phyloP scores from a whole-genome alignment of 1,140 invertebrate genomes.

The Drosophila insularis region DNA sequence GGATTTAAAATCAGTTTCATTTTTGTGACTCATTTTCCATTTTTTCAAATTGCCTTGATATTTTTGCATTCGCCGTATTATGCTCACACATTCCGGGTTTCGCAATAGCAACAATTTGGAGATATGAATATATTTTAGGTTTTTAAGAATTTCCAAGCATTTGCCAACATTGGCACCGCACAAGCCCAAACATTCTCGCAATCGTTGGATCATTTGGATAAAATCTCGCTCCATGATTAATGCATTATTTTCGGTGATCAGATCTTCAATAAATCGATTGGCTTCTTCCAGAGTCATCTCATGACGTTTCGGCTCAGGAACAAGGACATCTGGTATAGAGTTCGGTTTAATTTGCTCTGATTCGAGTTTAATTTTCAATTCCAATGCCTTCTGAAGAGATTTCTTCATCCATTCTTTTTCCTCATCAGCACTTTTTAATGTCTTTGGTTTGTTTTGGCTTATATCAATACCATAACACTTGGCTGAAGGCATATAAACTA shows the following conservation, averaged over 20 bases:
- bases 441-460: slow-evolving; percentile 83
- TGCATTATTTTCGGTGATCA: slow-evolving; percentile 70
- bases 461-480: slow-evolving; percentile 86
- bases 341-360: slow-evolving; percentile 85
- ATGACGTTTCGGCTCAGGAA: slow-evolving; percentile 83
- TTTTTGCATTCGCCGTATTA: slow-evolving; percentile 87
- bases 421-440: slow-evolving; percentile 83
- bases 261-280: slow-evolving; percentile 58
- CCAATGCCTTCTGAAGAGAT: slow-evolving; percentile 84
- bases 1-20: slow-evolving; percentile 85
- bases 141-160: slow-evolving; percentile 85
- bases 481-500: slow-evolving; percentile 84
- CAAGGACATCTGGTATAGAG: slow-evolving; percentile 84
- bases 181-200: slow-evolving; percentile 87
- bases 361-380: slow-evolving; percentile 83
- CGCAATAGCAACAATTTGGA: slow-evolving; percentile 92
- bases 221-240: slow-evolving; percentile 84
- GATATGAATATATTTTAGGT: slow-evolving; percentile 86
- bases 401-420: slow-evolving; percentile 85
- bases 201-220: slow-evolving; percentile 88
- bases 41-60: slow-evolving; percentile 89
- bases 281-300: slow-evolving; percentile 66
- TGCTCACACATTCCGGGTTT: slow-evolving; percentile 91
- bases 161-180: slow-evolving; percentile 86
- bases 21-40: slow-evolving; percentile 87